Evolutionary conservation across 2,113 vertebrate genomes (phyloP).

Genomic region (Pyxicephalus adspersus): DNA sequence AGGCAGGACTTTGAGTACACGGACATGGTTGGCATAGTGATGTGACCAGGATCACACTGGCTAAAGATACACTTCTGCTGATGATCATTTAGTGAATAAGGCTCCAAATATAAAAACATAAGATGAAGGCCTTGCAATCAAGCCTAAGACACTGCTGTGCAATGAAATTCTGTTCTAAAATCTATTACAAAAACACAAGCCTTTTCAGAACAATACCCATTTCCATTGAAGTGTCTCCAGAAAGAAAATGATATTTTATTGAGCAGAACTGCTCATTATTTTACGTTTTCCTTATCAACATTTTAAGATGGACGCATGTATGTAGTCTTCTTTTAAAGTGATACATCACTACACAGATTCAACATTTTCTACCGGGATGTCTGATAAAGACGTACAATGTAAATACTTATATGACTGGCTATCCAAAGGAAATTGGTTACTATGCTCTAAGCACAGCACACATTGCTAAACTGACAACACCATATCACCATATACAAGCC

Average conservation of each 20-base stretch:
- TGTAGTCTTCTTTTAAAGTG: background rate
- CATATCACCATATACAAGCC: background rate
- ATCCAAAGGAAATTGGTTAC: background rate
- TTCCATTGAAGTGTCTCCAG: background rate
- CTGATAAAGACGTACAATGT: background rate
- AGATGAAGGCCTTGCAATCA: no score
- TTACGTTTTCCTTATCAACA: no score
- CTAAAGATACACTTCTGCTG: no score
- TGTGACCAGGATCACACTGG: no score
- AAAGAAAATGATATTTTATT: background rate
- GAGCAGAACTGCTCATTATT: background rate
- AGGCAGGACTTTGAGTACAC: no score
- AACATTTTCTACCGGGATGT: background rate
- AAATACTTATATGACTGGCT: background rate
- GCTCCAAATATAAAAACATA: no score
- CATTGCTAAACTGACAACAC: background rate
- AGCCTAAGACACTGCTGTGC: no score
- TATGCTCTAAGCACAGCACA: background rate
- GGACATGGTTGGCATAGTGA: no score
- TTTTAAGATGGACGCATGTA: no score
- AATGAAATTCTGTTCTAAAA: background rate
- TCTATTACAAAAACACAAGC: background rate
- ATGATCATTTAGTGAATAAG: no score
- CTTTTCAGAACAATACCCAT: constrained; percentile 1
- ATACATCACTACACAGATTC: background rate